These are phyloP conservation scores for Syngnathus rostellatus DNA, from an alignment of 2,797 vertebrate genomes.

Conservation along the genomic window DNA sequence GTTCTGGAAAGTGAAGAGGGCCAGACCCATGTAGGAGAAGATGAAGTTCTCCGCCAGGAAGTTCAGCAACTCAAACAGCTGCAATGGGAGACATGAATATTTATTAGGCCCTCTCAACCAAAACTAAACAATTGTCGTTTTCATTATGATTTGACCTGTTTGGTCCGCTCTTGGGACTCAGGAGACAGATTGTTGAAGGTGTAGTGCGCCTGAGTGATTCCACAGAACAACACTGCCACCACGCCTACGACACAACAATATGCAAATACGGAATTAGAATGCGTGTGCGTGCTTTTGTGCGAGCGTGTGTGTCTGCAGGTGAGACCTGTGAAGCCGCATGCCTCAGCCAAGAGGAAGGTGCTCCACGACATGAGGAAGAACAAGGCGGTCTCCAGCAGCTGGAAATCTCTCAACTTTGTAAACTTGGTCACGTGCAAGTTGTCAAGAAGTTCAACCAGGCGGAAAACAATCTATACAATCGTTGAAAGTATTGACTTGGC, in stretches of 20 bases:
- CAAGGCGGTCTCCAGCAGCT: constrained; percentile 86
- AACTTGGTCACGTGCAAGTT: constrained; percentile 89
- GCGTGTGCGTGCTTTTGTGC: constrained; percentile 2
- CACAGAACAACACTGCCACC: constrained; percentile 93
- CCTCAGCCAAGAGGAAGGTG: constrained; percentile 92
- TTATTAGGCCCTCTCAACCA: background rate
- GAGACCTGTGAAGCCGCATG: constrained; percentile 91
- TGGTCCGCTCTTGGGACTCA: constrained; percentile 90
- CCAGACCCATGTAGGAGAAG: constrained; percentile 97
- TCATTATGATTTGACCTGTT: constrained; percentile 76
- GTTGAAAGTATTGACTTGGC: background rate
- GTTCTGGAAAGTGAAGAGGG: constrained; percentile 94
- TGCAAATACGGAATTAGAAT: background rate
- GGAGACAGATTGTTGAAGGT: constrained; percentile 95
- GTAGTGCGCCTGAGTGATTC: constrained; percentile 96
- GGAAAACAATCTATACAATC: background rate
- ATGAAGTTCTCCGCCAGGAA: constrained; percentile 99
- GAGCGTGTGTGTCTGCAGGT: constrained; percentile 7
- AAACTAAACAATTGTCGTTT: background rate
- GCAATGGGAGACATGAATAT: constrained; percentile 27
- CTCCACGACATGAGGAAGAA: constrained; percentile 99
- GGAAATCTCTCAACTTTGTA: constrained; percentile 92
- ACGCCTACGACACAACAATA: constrained; percentile 71
- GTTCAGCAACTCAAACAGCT: constrained; percentile 96
- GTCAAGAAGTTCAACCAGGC: constrained; percentile 50